Evolutionary conservation across 1,140 invertebrate species (phyloP), one percentile per base, ranked within the genome.

Genomic region (Temnothorax longispinosus): DNA sequence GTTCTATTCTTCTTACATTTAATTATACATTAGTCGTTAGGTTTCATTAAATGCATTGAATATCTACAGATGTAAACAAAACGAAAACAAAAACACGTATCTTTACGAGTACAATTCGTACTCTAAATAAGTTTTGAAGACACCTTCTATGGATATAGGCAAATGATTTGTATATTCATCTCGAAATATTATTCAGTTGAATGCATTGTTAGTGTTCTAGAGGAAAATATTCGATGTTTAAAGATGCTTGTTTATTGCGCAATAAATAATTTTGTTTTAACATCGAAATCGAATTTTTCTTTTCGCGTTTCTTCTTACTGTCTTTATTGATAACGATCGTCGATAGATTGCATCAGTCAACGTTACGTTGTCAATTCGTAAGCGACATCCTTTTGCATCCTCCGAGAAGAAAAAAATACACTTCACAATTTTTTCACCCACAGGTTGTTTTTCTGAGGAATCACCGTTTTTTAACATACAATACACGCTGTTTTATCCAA

Each of bases 271-370:
- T 32, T 50, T 11, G 0, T 78, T 64, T 3, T 10, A 10, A 64
- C 41, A 64, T 35, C 27, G 21, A 44, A 77, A 44, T 32, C 21
- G 21, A 3, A 6, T 47, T 77, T 78, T 60, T 56, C 11, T 60
- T 77, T 76, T 27, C 13, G n/a, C 8, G 0, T 38, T 2, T 62
- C 15, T 32, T 35, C 41, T 64, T 44, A 18, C 1, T 32, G 56
- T 35, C 10, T 77, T 62, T 21, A 62, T 75, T 58, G n/a, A 60
- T 76, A 64, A 78, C 18, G 18, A 78, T 15, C 21, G 41, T 50
- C 32, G 27, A 78, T 27, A 0, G 54, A n/a, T 6, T 77, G 41
- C 15, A 77, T 47, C 38, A 50, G n/a, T 78, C 75, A 64, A 64
- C 4, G 41, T 78, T 27, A 32, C 15, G 15, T 78, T 15, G 10